Conservation (phyloP, 1,140 invertebrate species). For the Aleiodes sp. region DNA sequence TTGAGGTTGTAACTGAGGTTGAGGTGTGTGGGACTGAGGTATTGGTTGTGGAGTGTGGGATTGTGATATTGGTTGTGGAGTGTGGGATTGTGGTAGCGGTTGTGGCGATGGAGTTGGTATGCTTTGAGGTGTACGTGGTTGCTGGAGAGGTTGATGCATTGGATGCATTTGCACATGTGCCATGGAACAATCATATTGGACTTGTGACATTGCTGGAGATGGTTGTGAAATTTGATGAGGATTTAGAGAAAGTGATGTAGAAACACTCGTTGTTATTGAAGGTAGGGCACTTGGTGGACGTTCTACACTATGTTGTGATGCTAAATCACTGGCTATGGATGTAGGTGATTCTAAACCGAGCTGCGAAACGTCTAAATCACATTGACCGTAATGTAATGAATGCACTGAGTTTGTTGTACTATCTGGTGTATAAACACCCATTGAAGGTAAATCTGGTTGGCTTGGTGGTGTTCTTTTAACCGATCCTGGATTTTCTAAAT, state of each 20-base stretch:
- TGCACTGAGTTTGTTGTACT: constrained; percentile 87
- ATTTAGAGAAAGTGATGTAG: constrained; percentile 46
- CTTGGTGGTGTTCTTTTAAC: constrained; percentile 69
- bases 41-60: constrained; percentile 68
- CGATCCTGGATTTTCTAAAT: constrained; percentile 67
- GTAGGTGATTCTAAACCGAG: constrained; percentile 86
- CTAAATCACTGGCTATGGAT: constrained; percentile 86
- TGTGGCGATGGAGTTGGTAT: constrained; percentile 60
- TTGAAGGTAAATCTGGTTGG: constrained; percentile 75
- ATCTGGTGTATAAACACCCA: constrained; percentile 86
- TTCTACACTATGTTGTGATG: constrained; percentile 79
- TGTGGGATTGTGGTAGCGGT: constrained; percentile 57
- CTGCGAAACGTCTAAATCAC: constrained; percentile 84
- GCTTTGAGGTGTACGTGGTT: constrained; percentile 57
- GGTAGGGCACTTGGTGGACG: constrained; percentile 64
- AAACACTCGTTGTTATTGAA: constrained; percentile 54
- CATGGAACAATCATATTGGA: constrained; percentile 60
- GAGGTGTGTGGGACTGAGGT: constrained; percentile 60
- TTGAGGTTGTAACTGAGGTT: constrained; percentile 53
- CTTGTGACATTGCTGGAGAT: constrained; percentile 51
- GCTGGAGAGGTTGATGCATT: constrained; percentile 60
- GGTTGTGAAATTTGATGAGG: constrained; percentile 55
- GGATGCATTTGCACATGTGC: constrained; percentile 56
- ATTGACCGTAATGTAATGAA: constrained; percentile 81
- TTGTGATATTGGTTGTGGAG: constrained; percentile 55